phyloP scores from a whole-genome alignment of 2,888 invertebrate genomes.

The Scrobipalpa costella region DNA sequence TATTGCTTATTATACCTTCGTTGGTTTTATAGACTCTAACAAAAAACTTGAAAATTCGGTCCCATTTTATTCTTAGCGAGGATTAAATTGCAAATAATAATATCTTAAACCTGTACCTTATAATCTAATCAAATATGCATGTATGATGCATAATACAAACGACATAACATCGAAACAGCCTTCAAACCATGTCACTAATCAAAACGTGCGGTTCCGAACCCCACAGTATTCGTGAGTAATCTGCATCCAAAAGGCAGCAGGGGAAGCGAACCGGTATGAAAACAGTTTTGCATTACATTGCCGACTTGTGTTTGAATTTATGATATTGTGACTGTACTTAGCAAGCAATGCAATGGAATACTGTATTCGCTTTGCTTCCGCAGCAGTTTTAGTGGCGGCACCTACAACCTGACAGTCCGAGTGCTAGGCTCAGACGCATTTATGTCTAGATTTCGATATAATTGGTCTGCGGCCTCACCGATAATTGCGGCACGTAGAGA shows the following conservation, averaged over 20 bases:
- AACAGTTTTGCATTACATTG: too few species aligned
- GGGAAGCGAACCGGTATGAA: too few species aligned
- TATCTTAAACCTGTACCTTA: too few species aligned
- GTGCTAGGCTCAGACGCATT: conserved; percentile 14
- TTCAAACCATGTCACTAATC: conserved; percentile 8
- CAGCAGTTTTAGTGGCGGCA: background rate
- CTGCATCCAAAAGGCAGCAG: too few species aligned
- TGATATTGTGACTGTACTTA: too few species aligned
- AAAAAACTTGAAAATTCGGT: background rate
- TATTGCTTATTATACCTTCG: background rate
- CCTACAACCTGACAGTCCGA: conserved; percentile 10
- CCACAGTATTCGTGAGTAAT: conserved; percentile 18
- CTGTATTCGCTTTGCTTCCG: background rate
- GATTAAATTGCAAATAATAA: too few species aligned
- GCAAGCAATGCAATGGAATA: background rate
- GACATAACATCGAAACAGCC: background rate
- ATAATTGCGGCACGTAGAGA: conserved; percentile 61
- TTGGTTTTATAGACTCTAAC: background rate
- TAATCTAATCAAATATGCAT: too few species aligned
- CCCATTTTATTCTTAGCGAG: background rate
- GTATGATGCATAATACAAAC: too few species aligned
- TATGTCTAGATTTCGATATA: conserved; percentile 23
- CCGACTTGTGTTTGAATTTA: too few species aligned
- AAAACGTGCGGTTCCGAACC: conserved; percentile 8
- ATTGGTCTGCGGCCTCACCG: conserved; percentile 23